Percentiles rank a stretch among this genome's conserved stretches.
Conservation (phyloP, 2,888 invertebrate species). For the Unio pictorum region DNA sequence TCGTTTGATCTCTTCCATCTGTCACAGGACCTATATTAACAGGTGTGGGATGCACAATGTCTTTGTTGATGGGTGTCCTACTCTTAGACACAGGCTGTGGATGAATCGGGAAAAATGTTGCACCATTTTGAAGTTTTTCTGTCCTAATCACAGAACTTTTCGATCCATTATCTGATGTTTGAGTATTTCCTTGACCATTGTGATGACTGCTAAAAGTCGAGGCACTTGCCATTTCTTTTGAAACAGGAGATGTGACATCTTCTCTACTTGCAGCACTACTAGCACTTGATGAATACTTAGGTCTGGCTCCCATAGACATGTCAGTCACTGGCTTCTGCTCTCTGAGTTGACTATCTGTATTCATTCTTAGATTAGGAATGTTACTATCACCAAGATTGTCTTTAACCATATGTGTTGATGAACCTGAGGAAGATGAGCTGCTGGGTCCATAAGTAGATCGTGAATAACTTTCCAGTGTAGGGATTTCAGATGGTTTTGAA, state of each 20-base stretch:
- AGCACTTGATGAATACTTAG: too few relatives aligned
- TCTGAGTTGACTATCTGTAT: too few relatives aligned
- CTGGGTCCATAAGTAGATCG: too few relatives aligned
- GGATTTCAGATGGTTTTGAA: too few relatives aligned
- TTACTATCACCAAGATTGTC: too few relatives aligned
- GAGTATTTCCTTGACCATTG: not conserved
- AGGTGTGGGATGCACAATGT: constrained; percentile 49
- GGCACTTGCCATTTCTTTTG: constrained; percentile 1
- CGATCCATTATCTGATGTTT: constrained; percentile 11
- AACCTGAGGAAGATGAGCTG: too few relatives aligned
- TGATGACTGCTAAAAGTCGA: constrained; percentile 1
- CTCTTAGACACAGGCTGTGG: constrained; percentile 55
- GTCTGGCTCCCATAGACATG: too few relatives aligned
- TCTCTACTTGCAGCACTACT: not conserved
- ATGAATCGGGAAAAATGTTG: constrained; percentile 61
- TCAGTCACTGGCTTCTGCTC: too few relatives aligned
- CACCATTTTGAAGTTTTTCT: constrained; percentile 48
- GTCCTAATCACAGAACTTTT: constrained; percentile 37
- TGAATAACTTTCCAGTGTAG: too few relatives aligned
- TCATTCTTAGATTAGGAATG: too few relatives aligned
- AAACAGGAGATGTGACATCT: constrained; percentile 3
- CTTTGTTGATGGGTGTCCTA: constrained; percentile 34
- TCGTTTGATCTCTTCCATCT: not conserved
- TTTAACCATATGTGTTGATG: too few relatives aligned
- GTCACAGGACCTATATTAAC: constrained; percentile 14